Evolutionary conservation across 1,140 invertebrate genomes (phyloP).

Genomic region (Drosophila nigromelanica): DNA sequence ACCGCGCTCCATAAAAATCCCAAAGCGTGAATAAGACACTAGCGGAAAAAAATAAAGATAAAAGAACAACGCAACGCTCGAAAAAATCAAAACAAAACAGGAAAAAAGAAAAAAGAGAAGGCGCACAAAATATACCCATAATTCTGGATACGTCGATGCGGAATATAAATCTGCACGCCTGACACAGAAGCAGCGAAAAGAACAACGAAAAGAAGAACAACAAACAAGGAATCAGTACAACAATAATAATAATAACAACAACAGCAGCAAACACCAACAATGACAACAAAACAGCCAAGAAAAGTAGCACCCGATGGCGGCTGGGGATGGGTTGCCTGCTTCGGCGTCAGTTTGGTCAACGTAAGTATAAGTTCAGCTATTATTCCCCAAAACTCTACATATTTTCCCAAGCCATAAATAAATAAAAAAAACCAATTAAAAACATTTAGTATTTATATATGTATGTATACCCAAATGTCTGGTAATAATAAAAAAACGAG

Average conservation of each 20-base stretch:
- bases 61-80: conserved; percentile 31
- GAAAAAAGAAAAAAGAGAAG: conserved; percentile 14
- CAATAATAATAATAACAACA: background rate
- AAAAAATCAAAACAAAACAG: conserved; percentile 43
- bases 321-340: conserved; percentile 92
- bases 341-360: conserved; percentile 91
- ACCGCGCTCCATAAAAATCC: conserved; percentile 35
- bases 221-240: conserved; percentile 11
- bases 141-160: conserved; percentile 27
- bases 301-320: conserved; percentile 85
- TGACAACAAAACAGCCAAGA: conserved; percentile 74
- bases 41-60: conserved; percentile 1
- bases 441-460: too few species aligned
- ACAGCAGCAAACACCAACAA: conserved; percentile 37
- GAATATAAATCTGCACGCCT: conserved; percentile 57
- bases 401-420: too few species aligned
- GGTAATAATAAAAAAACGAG: too few species aligned
- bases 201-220: conserved; percentile 29
- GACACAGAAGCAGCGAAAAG: conserved; percentile 42
- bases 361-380: conserved; percentile 85
- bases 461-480: too few species aligned
- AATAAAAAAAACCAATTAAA: too few species aligned
- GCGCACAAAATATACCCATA: conserved; percentile 35
- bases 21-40: background rate
- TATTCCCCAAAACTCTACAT: background rate